Evolutionary conservation across 2,113 vertebrate genomes (phyloP).

Genomic region (Falco punctatus): DNA sequence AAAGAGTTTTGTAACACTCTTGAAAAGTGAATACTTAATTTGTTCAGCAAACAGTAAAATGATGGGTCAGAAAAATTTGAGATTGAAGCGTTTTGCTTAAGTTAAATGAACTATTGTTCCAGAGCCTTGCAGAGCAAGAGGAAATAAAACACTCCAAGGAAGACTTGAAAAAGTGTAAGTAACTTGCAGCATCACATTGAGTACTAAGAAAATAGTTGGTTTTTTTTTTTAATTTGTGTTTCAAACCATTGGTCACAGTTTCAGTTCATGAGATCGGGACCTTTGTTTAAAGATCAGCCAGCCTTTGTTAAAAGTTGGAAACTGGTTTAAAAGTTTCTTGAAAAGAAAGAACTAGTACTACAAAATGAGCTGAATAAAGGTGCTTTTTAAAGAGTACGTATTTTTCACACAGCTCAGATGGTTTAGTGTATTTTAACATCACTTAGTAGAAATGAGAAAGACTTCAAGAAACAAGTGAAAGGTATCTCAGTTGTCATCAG

Average conservation of each 20-base stretch:
- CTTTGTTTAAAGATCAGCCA: background rate
- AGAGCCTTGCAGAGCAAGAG: background rate
- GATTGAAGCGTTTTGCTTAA: background rate
- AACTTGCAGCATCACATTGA: background rate
- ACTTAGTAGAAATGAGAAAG: slow-evolving; percentile 10
- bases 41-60: background rate
- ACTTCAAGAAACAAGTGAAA: background rate
- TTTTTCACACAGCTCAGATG: slow-evolving; percentile 32
- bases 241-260: slow-evolving; percentile 5
- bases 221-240: background rate
- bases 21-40: background rate
- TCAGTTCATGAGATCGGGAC: background rate
- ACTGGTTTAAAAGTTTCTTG: slow-evolving; percentile 11
- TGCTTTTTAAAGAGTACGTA: background rate
- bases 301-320: background rate
- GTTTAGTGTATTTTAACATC: background rate
- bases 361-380: background rate
- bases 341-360: background rate
- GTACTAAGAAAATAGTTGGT: background rate
- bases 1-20: background rate
- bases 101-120: background rate
- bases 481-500: background rate
- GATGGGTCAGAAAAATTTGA: background rate
- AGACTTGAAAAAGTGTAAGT: background rate
- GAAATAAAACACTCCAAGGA: background rate